A percentile compares a stretch with the other conserved stretches of the same genome.
These are phyloP conservation scores for Nothocercus julius DNA, from an alignment of 2,113 vertebrate genomes.

Conservation along the genomic window DNA sequence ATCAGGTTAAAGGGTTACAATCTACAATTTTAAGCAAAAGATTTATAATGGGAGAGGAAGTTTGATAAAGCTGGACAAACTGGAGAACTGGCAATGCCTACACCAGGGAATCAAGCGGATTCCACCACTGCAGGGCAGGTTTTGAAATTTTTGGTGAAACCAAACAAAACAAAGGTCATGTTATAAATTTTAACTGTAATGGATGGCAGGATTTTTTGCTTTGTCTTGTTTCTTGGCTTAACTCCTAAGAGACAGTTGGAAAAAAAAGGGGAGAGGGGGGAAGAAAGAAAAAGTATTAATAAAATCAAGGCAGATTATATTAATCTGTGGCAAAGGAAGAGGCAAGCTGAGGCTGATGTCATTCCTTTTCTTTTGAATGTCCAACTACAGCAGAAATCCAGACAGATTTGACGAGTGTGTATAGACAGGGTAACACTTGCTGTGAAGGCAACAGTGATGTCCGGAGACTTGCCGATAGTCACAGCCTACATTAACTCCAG, in stretches of 20 bases:
- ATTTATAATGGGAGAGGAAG: not conserved
- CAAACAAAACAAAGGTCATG: not conserved
- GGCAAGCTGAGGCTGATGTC: not conserved
- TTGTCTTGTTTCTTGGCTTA: not conserved
- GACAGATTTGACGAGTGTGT: slow-evolving; percentile 34
- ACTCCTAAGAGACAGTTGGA: not conserved
- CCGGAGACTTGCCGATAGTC: slow-evolving; percentile 48
- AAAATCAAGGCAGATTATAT: not conserved
- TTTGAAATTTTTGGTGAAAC: not conserved
- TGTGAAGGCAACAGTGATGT: not conserved
- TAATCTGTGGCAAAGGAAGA: not conserved
- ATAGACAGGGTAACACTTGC: not conserved
- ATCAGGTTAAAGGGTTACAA: too few relatives aligned
- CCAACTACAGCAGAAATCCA: not conserved
- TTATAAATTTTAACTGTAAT: not conserved
- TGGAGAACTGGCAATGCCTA: not conserved
- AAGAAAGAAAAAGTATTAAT: not conserved
- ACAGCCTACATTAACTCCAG: slow-evolving; percentile 56
- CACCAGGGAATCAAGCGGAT: not conserved
- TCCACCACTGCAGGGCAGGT: not conserved
- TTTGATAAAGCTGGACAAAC: not conserved
- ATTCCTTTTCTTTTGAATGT: not conserved
- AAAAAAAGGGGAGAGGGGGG: not conserved
- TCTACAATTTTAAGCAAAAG: not conserved
- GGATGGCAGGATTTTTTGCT: not conserved